Base-by-base conservation (phyloP, 2,888 invertebrate species). In the Philopedon plagiatum region DNA sequence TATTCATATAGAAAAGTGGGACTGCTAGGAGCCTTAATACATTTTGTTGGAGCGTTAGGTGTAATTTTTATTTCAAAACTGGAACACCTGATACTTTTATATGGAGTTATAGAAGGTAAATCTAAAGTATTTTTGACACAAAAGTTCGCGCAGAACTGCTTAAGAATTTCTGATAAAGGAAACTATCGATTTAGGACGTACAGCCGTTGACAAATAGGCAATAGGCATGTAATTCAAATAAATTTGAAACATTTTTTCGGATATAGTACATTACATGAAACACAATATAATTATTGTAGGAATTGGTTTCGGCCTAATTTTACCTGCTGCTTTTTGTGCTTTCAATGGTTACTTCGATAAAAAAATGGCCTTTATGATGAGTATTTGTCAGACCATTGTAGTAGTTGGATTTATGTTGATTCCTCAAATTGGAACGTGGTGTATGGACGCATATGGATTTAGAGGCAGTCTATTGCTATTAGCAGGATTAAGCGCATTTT, bases 341-440 rank as follows among this genome's bases (percentile, higher is more conserved):
- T 92, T 94, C 78, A 93, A 94, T 78, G 89, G 90, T 74, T 94
- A 92, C 79, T 94, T 94, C 78, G 89, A 91, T 0, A 89, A 89
- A 78, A 91, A 88, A 79, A 87, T 93, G 2, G 90, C 91, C 0
- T 87, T 91, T 63, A 91, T 93, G 87, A 93, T 93, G 91, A 91
- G 92, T 67, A 87, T 91, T 8, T 89, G 92, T n/a, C 93, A 94
- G 82, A 89, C 91, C 0, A 85, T 92, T 75, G 90, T 93, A 77
- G 92, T 91, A 8, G 81, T 91, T 46, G 91, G 91, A 0, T 89
- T 90, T 5, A 93, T 93, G 80, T 86, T 90, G 0, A 92, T 91
- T 80, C 93, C 94, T 0, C 87, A 90, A 65, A 80, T 90, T 2
- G 89, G 91, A 44, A 91, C 91, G 41, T 87, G 87, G 61, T 85